Evolutionary conservation across 37 sponge, comb jelly and placozoan species (phyloP), one percentile per base, ranked within the genome.

Genomic region (Trichoplax adhaerens): DNA sequence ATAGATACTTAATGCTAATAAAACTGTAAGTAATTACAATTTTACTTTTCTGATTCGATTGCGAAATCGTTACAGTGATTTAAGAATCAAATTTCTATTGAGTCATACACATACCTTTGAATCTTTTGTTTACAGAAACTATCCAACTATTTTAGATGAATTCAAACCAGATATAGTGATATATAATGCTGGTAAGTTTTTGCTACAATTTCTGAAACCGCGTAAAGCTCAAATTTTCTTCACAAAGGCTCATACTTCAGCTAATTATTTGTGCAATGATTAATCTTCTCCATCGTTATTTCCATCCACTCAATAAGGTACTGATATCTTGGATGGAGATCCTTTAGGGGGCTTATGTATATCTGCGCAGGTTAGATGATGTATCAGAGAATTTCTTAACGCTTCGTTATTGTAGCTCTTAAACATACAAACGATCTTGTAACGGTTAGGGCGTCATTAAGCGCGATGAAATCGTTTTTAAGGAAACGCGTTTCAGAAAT

Each of bases 81-180:
- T 29, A 29, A 29, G 29, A 29, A 29, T 29, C 29, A 29, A 29
- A 29, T 29, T 29, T 69, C 29, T 46, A 66, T 12, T 60, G 10
- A 8, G 6, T 53, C 72, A 72, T 66, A 56, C 60, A 58, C 72
- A 47, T 54, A n/a, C 69, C 69, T 12, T 2, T 7, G 50, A 5
- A 66, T 72, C 47, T 29, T 7, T 49, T n/a, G 29, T 49, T 54
- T 58, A 6, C 77, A 86, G 84, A 58, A 29, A 75, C 1, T 59
- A 87, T 3, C 87, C 86, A 2, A 59, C 3, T 55, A 77, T 73
- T 3, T 62, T 91, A 72, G 84, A 84, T 51, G 55, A 53, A 12
- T 91, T 87, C 67, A 71, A 77, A 58, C 88, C 93, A 50, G 88
- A 91, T 68, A 76, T 91, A 62, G 82, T 91, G 1, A 80, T 91